Evolutionary conservation across 1,140 invertebrate species (phyloP).

Genomic region (Caenorhabditis latens): DNA sequence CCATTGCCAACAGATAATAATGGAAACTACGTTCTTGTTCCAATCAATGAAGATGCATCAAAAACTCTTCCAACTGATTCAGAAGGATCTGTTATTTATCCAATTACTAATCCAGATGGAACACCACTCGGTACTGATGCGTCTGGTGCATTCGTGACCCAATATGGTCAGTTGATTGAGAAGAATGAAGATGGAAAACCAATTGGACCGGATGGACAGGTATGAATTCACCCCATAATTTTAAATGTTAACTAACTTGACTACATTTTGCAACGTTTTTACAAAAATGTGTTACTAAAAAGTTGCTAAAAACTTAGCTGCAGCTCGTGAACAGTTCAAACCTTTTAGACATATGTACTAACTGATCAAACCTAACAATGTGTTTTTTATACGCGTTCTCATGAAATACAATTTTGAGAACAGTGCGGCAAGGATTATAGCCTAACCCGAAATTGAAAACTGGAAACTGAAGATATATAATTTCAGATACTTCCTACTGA

Average conservation of each 20-base stretch:
- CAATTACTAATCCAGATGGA: background rate
- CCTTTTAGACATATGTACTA: no score
- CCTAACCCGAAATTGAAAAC: no score
- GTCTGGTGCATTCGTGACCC: slow-evolving; percentile 19
- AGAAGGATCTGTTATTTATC: no score
- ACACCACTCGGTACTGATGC: background rate
- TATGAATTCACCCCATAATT: slow-evolving; percentile 14
- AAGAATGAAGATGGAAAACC: slow-evolving; percentile 56
- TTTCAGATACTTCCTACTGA: slow-evolving; percentile 53
- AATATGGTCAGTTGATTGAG: slow-evolving; percentile 45
- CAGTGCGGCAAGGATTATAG: no score
- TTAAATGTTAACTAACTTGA: background rate
- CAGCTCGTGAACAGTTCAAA: no score
- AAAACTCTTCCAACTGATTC: slow-evolving; percentile 64
- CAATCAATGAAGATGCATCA: background rate
- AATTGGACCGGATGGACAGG: slow-evolving; percentile 58
- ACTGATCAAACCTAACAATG: no score
- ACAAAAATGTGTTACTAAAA: no score
- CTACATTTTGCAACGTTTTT: slow-evolving; percentile 1
- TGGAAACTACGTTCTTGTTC: slow-evolving; percentile 50
- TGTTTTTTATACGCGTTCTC: no score
- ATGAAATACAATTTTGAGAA: no score
- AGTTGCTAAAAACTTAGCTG: no score
- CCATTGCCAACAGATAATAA: slow-evolving; percentile 27
- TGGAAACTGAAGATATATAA: no score